Percentiles rank a stretch among this genome's conserved stretches.
Evolutionary conservation across 2,113 vertebrate species (phyloP).

Genomic region (Tringa solitaria): DNA sequence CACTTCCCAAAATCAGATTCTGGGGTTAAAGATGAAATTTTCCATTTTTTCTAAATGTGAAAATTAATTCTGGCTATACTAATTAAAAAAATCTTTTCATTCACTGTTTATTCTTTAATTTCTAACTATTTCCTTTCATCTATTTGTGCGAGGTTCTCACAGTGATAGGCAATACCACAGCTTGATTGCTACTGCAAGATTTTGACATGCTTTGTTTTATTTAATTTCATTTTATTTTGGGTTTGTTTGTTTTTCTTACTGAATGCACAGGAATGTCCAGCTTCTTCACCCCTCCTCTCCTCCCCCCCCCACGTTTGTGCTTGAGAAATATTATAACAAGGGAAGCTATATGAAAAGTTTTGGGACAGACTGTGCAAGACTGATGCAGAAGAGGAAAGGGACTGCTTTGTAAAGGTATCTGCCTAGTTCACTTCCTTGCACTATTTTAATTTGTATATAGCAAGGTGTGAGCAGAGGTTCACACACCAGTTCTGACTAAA

Average conservation of each 20-base stretch:
- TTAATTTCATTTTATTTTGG: background rate
- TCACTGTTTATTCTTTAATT: background rate
- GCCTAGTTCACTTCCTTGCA: fast-evolving
- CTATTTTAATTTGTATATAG: background rate
- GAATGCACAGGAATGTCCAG: background rate
- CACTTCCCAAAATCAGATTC: background rate
- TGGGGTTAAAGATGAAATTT: background rate
- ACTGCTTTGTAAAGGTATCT: background rate
- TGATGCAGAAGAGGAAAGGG: background rate
- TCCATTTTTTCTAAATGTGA: background rate
- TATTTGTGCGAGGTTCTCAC: background rate
- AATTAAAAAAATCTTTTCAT: background rate
- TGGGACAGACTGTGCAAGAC: background rate
- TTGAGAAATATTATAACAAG: background rate
- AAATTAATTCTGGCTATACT: background rate
- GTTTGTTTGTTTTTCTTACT: background rate
- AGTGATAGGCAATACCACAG: background rate
- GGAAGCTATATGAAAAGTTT: background rate
- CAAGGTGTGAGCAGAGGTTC: background rate
- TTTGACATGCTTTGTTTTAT: background rate
- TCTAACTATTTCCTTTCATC: background rate
- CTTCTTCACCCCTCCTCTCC: background rate
- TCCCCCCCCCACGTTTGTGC: too few species aligned
- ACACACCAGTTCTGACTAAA: background rate
- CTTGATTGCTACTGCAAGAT: background rate